These are phyloP conservation scores for Pachyramphus minor DNA, from an alignment of 2,113 vertebrate genomes.

Conservation along the genomic window DNA sequence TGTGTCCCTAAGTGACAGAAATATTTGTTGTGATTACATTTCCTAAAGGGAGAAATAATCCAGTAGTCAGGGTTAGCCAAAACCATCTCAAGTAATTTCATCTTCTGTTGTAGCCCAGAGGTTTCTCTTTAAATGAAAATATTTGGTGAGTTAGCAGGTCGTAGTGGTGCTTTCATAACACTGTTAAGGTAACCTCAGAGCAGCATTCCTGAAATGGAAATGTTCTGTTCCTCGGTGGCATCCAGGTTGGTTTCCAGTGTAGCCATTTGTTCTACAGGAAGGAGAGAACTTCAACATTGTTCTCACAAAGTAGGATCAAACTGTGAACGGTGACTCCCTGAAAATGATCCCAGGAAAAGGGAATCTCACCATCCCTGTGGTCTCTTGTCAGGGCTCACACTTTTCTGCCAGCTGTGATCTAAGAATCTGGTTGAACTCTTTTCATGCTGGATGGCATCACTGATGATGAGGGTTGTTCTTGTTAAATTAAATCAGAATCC, in stretches of 20 bases:
- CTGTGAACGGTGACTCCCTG: background rate
- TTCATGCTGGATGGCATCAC: background rate
- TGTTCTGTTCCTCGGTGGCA: background rate
- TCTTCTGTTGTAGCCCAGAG: background rate
- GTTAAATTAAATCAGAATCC: background rate
- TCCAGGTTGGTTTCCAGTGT: background rate
- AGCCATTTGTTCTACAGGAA: background rate
- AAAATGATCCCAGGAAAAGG: background rate
- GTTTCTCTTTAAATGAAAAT: background rate
- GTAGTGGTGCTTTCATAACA: background rate
- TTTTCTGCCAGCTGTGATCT: background rate
- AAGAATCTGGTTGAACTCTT: background rate
- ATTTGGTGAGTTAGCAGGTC: background rate
- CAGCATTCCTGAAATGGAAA: background rate
- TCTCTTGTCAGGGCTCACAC: background rate
- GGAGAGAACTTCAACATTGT: background rate
- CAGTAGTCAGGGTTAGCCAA: background rate
- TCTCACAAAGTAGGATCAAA: background rate
- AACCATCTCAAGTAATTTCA: background rate
- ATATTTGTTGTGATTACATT: background rate
- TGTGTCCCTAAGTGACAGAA: background rate
- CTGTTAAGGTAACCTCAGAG: background rate
- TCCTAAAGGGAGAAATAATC: background rate
- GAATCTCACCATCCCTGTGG: background rate
- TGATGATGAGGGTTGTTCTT: background rate